phyloP scores from a whole-genome alignment of 1,140 invertebrate species.

The Diabrotica undecimpunctata region DNA sequence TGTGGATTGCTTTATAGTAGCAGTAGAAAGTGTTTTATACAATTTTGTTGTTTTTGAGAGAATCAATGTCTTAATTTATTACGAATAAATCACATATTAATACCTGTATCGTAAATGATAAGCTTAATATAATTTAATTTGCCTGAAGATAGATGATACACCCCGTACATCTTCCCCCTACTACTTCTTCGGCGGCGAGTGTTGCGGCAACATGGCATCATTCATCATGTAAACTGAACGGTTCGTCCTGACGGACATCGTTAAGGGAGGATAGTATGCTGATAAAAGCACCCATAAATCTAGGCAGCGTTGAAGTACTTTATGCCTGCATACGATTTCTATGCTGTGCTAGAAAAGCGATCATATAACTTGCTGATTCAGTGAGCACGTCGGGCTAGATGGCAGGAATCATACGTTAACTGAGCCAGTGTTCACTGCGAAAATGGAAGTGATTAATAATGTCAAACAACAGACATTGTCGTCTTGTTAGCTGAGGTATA shows the following conservation, averaged over 20 bases:
- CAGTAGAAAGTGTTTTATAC: too few species aligned
- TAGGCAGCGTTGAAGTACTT: constrained; percentile 36
- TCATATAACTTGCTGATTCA: constrained; percentile 33
- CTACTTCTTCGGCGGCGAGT: constrained; percentile 27
- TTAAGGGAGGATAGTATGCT: constrained; percentile 38
- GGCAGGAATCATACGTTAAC: constrained; percentile 29
- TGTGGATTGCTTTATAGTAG: too few species aligned
- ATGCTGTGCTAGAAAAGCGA: constrained; percentile 27
- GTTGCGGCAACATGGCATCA: constrained; percentile 29
- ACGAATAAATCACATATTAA: too few species aligned
- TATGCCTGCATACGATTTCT: constrained; percentile 36
- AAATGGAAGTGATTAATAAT: constrained; percentile 25
- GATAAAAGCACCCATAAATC: constrained; percentile 43
- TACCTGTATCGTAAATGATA: too few species aligned
- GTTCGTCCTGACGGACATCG: constrained; percentile 35
- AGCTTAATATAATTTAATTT: too few species aligned
- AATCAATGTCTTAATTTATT: too few species aligned
- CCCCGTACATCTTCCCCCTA: constrained; percentile 17
- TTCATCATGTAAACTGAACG: constrained; percentile 26
- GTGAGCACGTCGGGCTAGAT: constrained; percentile 32
- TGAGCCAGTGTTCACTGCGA: constrained; percentile 11
- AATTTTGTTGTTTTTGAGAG: too few species aligned
- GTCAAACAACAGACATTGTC: constrained; percentile 20
- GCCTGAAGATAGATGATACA: not conserved
- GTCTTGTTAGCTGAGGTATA: not conserved